phyloP scores from a whole-genome alignment of 2,113 vertebrate species.

The Coptodon rendalli region DNA sequence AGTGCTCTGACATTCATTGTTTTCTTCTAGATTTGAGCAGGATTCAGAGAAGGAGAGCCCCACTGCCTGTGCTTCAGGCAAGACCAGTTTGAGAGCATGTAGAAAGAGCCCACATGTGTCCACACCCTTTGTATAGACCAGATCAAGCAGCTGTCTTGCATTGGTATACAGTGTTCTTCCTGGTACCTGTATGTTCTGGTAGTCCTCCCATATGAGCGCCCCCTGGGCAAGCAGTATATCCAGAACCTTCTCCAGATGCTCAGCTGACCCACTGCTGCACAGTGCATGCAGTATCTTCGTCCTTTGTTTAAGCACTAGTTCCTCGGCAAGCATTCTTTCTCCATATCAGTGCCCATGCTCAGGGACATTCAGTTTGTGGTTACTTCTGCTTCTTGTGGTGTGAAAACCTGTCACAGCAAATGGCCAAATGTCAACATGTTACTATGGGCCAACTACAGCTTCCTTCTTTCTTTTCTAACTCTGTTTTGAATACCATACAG shows the following conservation, averaged over 20 bases:
- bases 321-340: conserved; percentile 61
- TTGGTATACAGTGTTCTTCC: conserved; percentile 63
- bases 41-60: conserved; percentile 13
- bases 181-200: conserved; percentile 59
- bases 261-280: conserved; percentile 68
- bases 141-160: conserved; percentile 74
- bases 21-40: neutral
- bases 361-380: neutral
- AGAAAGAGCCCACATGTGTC: conserved; percentile 62
- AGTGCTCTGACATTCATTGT: neutral
- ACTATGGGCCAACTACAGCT: neutral
- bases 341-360: neutral
- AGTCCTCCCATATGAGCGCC: conserved; percentile 78
- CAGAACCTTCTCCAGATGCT: conserved; percentile 74
- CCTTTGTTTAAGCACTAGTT: conserved; percentile 70
- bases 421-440: neutral
- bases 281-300: conserved; percentile 69
- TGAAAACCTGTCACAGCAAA: neutral
- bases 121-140: conserved; percentile 70
- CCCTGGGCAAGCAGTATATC: conserved; percentile 76
- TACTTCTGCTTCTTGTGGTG: neutral
- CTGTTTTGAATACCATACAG: neutral
- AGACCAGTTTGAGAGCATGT: conserved; percentile 51
- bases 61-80: conserved; percentile 46
- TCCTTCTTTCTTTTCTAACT: neutral